A percentile compares a stretch with the other conserved stretches of the same genome.
These are phyloP conservation scores for Trachelus iudaicus DNA, from an alignment of 2,888 invertebrate species.

Conservation along the genomic window DNA sequence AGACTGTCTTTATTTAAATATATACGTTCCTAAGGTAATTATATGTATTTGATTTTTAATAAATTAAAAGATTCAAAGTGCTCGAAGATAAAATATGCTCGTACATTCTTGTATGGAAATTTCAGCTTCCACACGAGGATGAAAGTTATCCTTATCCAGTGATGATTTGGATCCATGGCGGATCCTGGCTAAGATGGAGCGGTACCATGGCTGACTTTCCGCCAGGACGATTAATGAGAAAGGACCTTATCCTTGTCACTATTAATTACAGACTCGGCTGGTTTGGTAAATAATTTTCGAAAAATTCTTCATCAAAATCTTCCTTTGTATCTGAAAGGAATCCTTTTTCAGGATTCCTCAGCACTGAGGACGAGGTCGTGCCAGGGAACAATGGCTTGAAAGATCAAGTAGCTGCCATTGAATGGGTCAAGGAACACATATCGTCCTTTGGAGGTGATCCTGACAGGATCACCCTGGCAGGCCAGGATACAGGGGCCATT, in stretches of 20 bases:
- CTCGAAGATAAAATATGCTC: neutral
- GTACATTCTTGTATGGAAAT: neutral
- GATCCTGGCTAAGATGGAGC: slow-evolving; percentile 40
- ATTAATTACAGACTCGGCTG: slow-evolving; percentile 43
- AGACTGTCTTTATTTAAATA: slow-evolving; percentile 49
- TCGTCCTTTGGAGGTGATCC: slow-evolving; percentile 49
- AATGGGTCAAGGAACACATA: slow-evolving; percentile 52
- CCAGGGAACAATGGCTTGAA: slow-evolving; percentile 54
- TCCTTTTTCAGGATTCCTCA: slow-evolving; percentile 45
- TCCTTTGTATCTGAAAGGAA: neutral
- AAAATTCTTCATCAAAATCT: neutral
- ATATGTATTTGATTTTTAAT: neutral
- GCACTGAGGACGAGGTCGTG: slow-evolving; percentile 44
- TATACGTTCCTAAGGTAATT: slow-evolving; percentile 29
- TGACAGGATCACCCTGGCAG: slow-evolving; percentile 48
- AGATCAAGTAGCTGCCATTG: slow-evolving; percentile 46
- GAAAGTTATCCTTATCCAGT: slow-evolving; percentile 32
- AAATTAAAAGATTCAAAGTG: neutral
- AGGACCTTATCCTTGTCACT: slow-evolving; percentile 38
- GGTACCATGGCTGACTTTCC: slow-evolving; percentile 25
- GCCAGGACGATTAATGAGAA: slow-evolving; percentile 40
- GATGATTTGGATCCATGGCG: slow-evolving; percentile 60
- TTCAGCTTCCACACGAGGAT: neutral
- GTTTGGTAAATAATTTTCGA: slow-evolving; percentile 32
- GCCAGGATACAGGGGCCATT: slow-evolving; percentile 44